phyloP scores from a whole-genome alignment of 2,113 vertebrate species.

The Leptobrachium ailaonicum region DNA sequence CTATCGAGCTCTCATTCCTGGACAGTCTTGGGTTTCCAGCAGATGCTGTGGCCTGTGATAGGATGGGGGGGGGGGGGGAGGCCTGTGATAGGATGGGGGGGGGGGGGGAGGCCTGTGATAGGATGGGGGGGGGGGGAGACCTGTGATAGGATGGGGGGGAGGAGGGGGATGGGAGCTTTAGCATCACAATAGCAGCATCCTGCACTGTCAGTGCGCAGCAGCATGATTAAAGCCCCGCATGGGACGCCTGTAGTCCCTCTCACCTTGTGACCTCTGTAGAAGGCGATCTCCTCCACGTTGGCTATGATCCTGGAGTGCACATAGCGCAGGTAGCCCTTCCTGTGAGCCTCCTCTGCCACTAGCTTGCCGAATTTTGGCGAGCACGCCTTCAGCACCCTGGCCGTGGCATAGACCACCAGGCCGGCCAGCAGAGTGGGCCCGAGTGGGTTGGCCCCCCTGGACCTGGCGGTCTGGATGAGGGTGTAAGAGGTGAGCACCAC shows the following conservation, averaged over 20 bases:
- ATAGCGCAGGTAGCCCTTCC: slow-evolving; percentile 91
- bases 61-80: background rate
- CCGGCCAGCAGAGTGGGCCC: slow-evolving; percentile 90
- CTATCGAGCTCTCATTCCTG: background rate
- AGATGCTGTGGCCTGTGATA: slow-evolving; percentile 7
- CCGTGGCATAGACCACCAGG: slow-evolving; percentile 89
- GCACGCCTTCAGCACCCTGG: slow-evolving; percentile 88
- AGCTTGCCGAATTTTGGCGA: slow-evolving; percentile 93
- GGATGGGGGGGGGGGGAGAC: background rate
- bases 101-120: background rate
- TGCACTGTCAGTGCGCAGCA: background rate
- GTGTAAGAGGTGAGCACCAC: slow-evolving; percentile 94
- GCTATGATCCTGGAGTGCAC: slow-evolving; percentile 95
- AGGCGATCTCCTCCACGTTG: slow-evolving; percentile 96
- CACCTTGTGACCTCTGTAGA: slow-evolving; percentile 97
- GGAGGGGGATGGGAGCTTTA: background rate
- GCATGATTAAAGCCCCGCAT: background rate
- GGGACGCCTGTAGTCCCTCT: slow-evolving; percentile 48
- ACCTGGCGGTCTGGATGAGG: slow-evolving; percentile 86
- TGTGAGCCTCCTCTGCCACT: slow-evolving; percentile 94
- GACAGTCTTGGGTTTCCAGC: slow-evolving; percentile 26
- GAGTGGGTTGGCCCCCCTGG: slow-evolving; percentile 84
- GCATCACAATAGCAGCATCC: slow-evolving; percentile 48
- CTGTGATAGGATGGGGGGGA: no score
- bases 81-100: background rate